Evolutionary conservation across 2,113 vertebrate genomes (phyloP).

Genomic region (Crocuta crocuta): DNA sequence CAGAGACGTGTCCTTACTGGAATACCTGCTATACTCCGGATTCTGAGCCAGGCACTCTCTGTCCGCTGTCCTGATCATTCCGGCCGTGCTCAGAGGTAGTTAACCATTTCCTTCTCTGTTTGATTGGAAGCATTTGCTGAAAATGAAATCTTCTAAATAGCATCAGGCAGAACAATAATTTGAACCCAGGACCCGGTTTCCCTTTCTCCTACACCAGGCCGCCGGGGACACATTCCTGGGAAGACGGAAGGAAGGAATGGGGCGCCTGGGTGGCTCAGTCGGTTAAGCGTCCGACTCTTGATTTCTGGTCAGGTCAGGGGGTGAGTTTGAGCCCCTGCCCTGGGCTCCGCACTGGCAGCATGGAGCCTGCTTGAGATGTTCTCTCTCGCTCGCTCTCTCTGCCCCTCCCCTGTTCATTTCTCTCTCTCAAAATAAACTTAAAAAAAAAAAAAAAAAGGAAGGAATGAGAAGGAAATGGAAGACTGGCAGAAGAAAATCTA

Average conservation of each 20-base stretch:
- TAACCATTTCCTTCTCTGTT: background rate
- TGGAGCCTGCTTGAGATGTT: too few species aligned
- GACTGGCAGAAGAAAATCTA: background rate
- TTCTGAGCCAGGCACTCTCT: background rate
- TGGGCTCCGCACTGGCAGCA: too few species aligned
- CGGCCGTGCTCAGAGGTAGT: background rate
- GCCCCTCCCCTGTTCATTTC: too few species aligned
- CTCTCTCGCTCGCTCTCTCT: too few species aligned
- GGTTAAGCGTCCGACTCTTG: too few species aligned
- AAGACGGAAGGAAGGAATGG: background rate
- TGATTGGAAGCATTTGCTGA: too few species aligned
- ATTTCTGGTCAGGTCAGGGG: background rate
- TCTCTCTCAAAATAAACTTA: too few species aligned
- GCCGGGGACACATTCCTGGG: background rate
- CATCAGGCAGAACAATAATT: background rate
- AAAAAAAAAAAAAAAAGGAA: background rate
- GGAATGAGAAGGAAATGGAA: background rate
- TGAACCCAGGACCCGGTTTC: background rate
- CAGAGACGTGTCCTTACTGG: too few species aligned
- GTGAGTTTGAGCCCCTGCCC: too few species aligned
- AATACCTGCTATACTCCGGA: background rate
- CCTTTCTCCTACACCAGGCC: background rate
- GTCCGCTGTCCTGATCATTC: rapidly evolving
- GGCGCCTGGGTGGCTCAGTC: too few species aligned
- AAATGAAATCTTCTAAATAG: too few species aligned